Evolutionary conservation across 2,888 invertebrate genomes (phyloP), one percentile per base, ranked within the genome.

Genomic region (Schizaphis graminum): DNA sequence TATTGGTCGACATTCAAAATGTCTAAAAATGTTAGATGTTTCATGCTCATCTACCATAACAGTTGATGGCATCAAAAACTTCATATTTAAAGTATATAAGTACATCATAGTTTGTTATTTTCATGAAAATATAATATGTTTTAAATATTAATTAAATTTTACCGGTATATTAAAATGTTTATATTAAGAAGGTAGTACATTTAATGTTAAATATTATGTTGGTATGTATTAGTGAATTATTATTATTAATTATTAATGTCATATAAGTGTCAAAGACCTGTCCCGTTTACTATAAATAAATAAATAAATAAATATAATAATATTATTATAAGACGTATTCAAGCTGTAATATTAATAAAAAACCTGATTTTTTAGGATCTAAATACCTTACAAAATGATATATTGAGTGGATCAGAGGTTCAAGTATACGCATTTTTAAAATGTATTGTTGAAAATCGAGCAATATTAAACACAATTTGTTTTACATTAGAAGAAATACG

Each of bases 401-500:
- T 53, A 5, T 28, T 49, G 4, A 24, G 28, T 16, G 49, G n/a
- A 21, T 24, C 53, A 35, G 21, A 24, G 53, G 11, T 49, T 16
- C 53, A 88, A 35, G 1, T 35, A n/a, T 88, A 35, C 11, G 24
- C 8, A 49, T 88, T n/a, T 28, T n/a, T 88, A 21, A 49, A 53
- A 35, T 3, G 35, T 26, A 26, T 89, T 5, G 7, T 10, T 13
- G 41, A 26, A 26, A 53, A 89, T 41, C 89, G 57, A 24, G 28
- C 35, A 41, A 26, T 57, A 44, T 57, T 89, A 26, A 89, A 89
- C 57, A n/a, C 24, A 11, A 5, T 57, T 13, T 89, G 89, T 89
- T 89, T 89, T 26, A 89, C 89, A 44, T 57, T 89, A 28, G 89
- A 89, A 57, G 89, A 89, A 56, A 41, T 89, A 57, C 56, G 57